Base-by-base conservation (phyloP, 2,888 invertebrate genomes). In the Melikaiella ostensackeni region DNA sequence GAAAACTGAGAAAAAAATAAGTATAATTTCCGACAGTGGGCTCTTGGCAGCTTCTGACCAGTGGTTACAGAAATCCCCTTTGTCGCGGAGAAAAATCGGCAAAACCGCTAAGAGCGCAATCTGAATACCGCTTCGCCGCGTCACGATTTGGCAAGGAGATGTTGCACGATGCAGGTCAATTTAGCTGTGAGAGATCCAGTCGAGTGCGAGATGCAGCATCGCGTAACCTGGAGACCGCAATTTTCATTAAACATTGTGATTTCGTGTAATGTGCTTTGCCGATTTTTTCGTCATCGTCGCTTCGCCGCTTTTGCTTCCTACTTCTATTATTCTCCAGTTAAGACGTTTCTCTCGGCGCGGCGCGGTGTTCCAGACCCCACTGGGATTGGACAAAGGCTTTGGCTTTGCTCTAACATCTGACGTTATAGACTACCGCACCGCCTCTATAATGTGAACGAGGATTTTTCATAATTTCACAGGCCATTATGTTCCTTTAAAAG, bases 31-130 rank as follows among this genome's bases (percentile, higher is more conserved):
- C 46, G 79, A 82, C 78, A 75, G 80, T 78, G 78, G 75, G 76
- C 79, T 78, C 79, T 81, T 77, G 79, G 80, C 83, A 79, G 82
- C 84, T 83, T 85, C 87, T 89, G 89, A 89, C 89, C 89, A 88
- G 85, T 88, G 87, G 88, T 89, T 89, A 88, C 85, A 86, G 87
- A 86, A 86, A 86, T 86, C 82, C 82, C 84, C 84, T 88, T 88
- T 87, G 87, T 88, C 86, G 85, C 85, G 80, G 85, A 64, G 81
- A 85, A 86, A 90, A 91, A 85, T 89, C 86, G 86, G 85, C 87
- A 82, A 91, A 91, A 91, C 91, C 91, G 91, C 91, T 91, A 91
- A 91, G 90, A 91, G 91, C 85, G 91, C 91, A 91, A 91, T 91
- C 90, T 89, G 89, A 91, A 91, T 91, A 91, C 91, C 91, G 91